These are phyloP conservation scores for Campoletis raptor DNA, from an alignment of 2,888 invertebrate species.

Conservation along the genomic window DNA sequence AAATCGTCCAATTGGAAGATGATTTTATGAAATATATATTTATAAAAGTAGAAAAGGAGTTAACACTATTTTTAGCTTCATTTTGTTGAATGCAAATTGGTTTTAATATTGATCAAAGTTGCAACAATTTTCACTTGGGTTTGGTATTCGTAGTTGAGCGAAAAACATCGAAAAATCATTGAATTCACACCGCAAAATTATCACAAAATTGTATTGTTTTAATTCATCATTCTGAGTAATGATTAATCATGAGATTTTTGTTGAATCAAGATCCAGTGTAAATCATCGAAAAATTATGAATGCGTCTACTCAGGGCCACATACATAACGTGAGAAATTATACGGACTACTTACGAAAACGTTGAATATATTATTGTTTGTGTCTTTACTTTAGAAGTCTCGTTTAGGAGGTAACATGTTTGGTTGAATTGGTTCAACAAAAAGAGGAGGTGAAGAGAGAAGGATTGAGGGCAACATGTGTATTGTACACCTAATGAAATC, in stretches of 20 bases:
- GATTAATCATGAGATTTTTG: not conserved
- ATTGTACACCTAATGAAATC: conserved; percentile 68
- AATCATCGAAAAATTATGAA: not conserved
- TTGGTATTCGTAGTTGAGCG: too few relatives aligned
- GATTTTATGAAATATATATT: not conserved
- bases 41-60: not conserved
- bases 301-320: not conserved
- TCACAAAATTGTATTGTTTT: not conserved
- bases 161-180: too few relatives aligned
- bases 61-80: too few relatives aligned
- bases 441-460: not conserved
- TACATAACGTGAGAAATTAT: not conserved
- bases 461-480: not conserved
- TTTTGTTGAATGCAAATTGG: too few relatives aligned
- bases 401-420: not conserved
- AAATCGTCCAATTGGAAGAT: not conserved
- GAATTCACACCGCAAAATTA: too few relatives aligned
- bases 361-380: not conserved
- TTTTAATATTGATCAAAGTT: too few relatives aligned
- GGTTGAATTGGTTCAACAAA: not conserved
- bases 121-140: too few relatives aligned
- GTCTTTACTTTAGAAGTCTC: not conserved
- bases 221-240: not conserved
- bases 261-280: not conserved
- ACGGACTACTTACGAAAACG: not conserved